These are phyloP conservation scores for Sussaba pulchella DNA, from an alignment of 2,888 invertebrate species.

Conservation along the genomic window DNA sequence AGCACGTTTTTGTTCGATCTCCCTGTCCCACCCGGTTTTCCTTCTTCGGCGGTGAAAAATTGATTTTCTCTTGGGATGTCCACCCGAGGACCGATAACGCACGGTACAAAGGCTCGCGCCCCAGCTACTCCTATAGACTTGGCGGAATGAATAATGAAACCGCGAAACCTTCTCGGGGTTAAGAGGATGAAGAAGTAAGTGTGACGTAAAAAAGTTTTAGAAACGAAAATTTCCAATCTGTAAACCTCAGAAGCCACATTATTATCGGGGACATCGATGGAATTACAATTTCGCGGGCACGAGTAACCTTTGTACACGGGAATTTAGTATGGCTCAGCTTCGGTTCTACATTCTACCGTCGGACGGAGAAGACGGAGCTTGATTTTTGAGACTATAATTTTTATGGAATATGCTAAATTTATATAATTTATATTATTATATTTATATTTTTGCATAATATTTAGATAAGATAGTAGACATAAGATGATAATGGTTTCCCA, in stretches of 20 bases:
- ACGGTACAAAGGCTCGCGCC: slow-evolving; percentile 50
- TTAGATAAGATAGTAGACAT: no score
- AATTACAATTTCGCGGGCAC: no score
- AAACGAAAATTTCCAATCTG: not conserved
- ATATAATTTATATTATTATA: not conserved
- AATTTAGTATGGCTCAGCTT: no score
- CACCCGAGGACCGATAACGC: slow-evolving; percentile 53
- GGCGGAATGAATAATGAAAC: slow-evolving; percentile 57
- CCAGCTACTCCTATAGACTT: slow-evolving; percentile 30
- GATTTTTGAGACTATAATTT: no score
- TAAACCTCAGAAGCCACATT: not conserved
- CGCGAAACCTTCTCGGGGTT: slow-evolving; percentile 33
- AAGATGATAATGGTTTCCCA: no score
- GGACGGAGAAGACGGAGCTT: no score
- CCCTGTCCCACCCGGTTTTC: slow-evolving; percentile 13
- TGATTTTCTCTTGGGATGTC: slow-evolving; percentile 64
- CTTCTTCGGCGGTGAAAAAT: slow-evolving; percentile 60
- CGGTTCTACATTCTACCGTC: no score
- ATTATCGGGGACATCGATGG: not conserved
- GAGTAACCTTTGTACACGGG: no score
- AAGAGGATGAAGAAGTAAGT: not conserved
- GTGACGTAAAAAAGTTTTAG: slow-evolving; percentile 6
- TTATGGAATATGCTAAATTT: not conserved
- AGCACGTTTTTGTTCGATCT: slow-evolving; percentile 18
- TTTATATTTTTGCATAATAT: not conserved